These are phyloP conservation scores for Cryptus armator DNA, from an alignment of 2,888 invertebrate species.

Conservation along the genomic window DNA sequence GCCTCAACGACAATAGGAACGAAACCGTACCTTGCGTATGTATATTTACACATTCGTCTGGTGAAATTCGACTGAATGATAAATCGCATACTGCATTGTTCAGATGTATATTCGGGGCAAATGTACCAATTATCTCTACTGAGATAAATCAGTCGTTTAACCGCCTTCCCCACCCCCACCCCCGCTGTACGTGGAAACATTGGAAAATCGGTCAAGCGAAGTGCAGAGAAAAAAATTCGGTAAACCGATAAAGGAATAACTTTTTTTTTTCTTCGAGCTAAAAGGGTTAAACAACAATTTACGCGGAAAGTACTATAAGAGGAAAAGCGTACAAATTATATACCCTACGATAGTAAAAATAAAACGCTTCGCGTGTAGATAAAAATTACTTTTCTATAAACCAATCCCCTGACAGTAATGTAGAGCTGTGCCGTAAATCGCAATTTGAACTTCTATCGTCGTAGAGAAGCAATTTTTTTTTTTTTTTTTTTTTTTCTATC, in stretches of 20 bases:
- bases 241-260: neutral
- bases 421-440: neutral
- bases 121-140: neutral
- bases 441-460: neutral
- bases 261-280: neutral
- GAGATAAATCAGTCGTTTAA: constrained; percentile 2
- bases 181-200: neutral
- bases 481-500: neutral
- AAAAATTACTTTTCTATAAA: neutral
- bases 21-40: constrained; percentile 15
- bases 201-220: neutral
- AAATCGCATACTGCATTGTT: neutral
- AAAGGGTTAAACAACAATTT: neutral
- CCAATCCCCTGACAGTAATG: neutral
- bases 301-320: too few relatives aligned
- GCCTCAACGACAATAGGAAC: constrained; percentile 19
- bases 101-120: neutral
- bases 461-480: neutral
- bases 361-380: neutral
- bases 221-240: neutral
- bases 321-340: neutral
- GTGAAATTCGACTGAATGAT: constrained; percentile 21
- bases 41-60: constrained; percentile 10
- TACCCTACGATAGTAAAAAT: neutral
- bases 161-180: neutral